phyloP scores from a whole-genome alignment of 2,797 vertebrate genomes.

The Sebastes nivosus region DNA sequence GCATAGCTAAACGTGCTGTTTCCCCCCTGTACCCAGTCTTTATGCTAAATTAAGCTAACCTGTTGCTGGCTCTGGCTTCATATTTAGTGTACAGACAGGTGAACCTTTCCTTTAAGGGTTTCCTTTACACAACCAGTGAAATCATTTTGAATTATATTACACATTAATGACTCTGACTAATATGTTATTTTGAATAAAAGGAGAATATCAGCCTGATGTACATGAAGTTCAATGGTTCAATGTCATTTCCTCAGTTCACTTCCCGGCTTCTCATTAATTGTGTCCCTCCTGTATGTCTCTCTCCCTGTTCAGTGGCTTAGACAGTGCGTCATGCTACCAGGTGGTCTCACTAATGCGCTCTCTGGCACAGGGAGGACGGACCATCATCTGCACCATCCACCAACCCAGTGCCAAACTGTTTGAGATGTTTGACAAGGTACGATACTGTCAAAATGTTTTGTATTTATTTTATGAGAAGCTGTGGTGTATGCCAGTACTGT shows the following conservation, averaged over 20 bases:
- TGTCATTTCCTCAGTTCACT: neutral
- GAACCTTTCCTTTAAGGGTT: neutral
- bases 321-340: slow-evolving; percentile 94
- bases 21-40: neutral
- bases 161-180: neutral
- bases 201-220: neutral
- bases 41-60: neutral
- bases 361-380: slow-evolving; percentile 91
- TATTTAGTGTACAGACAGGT: no score
- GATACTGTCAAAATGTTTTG: neutral
- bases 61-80: neutral
- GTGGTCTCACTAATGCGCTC: slow-evolving; percentile 94
- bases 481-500: neutral
- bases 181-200: neutral
- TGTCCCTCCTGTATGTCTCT: neutral
- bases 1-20: rapidly evolving
- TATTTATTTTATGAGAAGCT: neutral
- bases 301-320: slow-evolving; percentile 85
- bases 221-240: neutral
- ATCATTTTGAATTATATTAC: neutral
- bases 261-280: neutral
- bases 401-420: slow-evolving; percentile 97
- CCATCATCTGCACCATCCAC: slow-evolving; percentile 97
- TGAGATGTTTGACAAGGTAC: slow-evolving; percentile 96
- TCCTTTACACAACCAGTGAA: no score